phyloP scores from a whole-genome alignment of 1,140 invertebrate genomes.

The Atopsyche davidsoni region DNA sequence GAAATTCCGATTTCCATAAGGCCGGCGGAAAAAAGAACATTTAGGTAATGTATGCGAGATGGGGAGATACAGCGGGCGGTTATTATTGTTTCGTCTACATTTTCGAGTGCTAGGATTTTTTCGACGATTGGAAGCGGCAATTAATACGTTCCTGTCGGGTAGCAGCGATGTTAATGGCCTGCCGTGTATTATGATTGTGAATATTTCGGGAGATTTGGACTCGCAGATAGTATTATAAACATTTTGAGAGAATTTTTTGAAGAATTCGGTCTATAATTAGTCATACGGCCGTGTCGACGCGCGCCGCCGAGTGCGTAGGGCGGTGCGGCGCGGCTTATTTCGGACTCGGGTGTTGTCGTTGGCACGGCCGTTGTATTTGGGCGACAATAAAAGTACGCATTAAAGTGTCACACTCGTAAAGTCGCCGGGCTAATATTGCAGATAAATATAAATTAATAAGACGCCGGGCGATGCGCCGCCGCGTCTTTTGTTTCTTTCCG shows the following conservation, averaged over 20 bases:
- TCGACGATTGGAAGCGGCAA: constrained; percentile 22
- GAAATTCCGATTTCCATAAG: constrained; percentile 14
- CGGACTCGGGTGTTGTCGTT: too few relatives aligned
- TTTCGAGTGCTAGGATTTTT: constrained; percentile 20
- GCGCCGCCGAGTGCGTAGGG: too few relatives aligned
- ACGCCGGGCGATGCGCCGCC: too few relatives aligned
- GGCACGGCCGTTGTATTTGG: too few relatives aligned
- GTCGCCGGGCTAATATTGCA: too few relatives aligned
- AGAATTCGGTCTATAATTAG: background rate
- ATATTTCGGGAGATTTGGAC: constrained; percentile 19
- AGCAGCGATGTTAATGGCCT: constrained; percentile 16
- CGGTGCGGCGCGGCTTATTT: too few relatives aligned
- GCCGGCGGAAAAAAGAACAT: constrained; percentile 18
- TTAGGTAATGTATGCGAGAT: constrained; percentile 20
- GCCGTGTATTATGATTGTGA: constrained; percentile 15
- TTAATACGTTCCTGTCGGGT: constrained; percentile 24
- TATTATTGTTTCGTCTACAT: constrained; percentile 24
- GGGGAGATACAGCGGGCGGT: constrained; percentile 15
- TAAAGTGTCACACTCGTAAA: too few relatives aligned
- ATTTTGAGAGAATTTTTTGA: constrained; percentile 20
- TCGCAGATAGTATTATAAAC: constrained; percentile 16
- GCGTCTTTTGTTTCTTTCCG: too few relatives aligned
- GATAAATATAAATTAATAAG: too few relatives aligned
- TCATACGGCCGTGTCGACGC: background rate
- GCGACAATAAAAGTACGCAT: too few relatives aligned